These are phyloP conservation scores for Cephus pulcher DNA, from an alignment of 2,888 invertebrate species.

Conservation along the genomic window DNA sequence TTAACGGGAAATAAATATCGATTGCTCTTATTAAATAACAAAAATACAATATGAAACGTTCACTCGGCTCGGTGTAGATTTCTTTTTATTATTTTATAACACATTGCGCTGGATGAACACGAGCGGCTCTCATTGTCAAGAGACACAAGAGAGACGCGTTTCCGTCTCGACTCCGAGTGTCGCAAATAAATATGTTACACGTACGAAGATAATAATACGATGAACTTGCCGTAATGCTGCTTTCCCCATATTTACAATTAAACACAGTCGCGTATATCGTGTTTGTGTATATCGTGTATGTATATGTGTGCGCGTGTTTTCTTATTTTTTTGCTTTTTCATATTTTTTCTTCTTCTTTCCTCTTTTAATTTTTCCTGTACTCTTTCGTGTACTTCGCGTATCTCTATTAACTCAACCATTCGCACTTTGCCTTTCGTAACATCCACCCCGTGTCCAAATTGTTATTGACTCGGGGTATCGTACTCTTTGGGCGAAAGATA, in stretches of 20 bases:
- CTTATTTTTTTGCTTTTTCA: neutral
- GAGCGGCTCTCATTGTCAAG: neutral
- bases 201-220: conserved; percentile 23
- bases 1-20: neutral
- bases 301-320: neutral
- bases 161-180: neutral
- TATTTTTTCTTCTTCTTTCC: neutral
- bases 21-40: neutral
- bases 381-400: neutral
- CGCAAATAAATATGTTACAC: conserved; percentile 33
- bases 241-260: conserved; percentile 48
- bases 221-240: conserved; percentile 47
- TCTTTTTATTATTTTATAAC: neutral
- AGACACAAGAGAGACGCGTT: neutral
- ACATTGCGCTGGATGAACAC: neutral
- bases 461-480: neutral
- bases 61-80: neutral
- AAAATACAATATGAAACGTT: neutral
- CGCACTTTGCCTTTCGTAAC: neutral
- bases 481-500: neutral
- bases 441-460: neutral
- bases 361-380: neutral
- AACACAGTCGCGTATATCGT: conserved; percentile 34
- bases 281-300: neutral
- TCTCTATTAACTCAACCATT: neutral